Evolutionary conservation across 2,797 vertebrate species (phyloP), one percentile per base, ranked within the genome.

Genomic region (Poeciliopsis infans): DNA sequence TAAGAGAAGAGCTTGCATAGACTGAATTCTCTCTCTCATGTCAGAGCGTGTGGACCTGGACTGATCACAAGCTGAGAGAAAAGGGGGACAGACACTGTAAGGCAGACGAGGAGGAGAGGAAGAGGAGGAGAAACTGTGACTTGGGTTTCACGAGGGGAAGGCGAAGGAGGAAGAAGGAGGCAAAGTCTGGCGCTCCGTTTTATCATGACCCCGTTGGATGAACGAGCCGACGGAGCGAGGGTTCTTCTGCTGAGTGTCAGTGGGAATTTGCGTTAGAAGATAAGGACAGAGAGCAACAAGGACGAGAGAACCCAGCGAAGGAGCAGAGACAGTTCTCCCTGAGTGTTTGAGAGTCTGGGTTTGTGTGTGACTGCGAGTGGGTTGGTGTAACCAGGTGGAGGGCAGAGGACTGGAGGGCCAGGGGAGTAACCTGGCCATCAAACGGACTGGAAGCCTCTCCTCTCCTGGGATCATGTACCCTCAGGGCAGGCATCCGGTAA

Each of bases 401-500:
- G 90, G 90, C 88, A 91, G 93, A 94, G 94, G 90, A 94, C 91
- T 91, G 90, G 92, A 93, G 95, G 95, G 90, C 92, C 92, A 94
- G 94, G 94, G 92, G 87, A 94, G 90, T 86, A 89, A 89, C 86
- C 94, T 93, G 94, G 91, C 94, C 91, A 91, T 94, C 94, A 95
- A 92, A 94, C 90, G 90, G 91, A 94, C 93, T 91, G 92, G 87
- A 85, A 93, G 91, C 90, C 83, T 91, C 88, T 93, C 93, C 90
- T 94, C 94, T 94, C 93, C 92, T 89, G 89, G 93, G 96, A 97
- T 94, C 95, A 97, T 98, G 97, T 97, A 97, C 95, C 96, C 97
- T 75, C 97, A 98, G 95, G 97, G 97, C 82, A 96, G 97, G 93
- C 97, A 97, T 94, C 95, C 96, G 95, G 97, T 97, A 93, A 97